Evolutionary conservation across 2,888 invertebrate genomes (phyloP), one percentile per base, ranked within the genome.

Genomic region (Hemicrepidius hirtus): DNA sequence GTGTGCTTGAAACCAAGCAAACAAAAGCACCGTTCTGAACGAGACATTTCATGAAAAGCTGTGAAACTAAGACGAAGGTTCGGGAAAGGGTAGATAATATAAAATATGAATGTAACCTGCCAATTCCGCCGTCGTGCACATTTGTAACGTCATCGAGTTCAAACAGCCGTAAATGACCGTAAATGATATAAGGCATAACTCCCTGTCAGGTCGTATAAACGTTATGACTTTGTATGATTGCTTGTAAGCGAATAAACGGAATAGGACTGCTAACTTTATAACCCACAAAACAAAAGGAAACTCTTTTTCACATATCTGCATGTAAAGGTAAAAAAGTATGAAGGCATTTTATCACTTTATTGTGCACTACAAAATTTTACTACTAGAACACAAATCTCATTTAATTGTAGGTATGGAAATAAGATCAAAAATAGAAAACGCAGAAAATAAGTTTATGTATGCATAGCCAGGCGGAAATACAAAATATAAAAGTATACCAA

Each of bases 101-200:
- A 53, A 53, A 53, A 53, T 53, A 53, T 53, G 53, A 28, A 53
- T 53, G 53, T 53, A 53, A 21, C 53, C 53, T 28, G 53, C 28
- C 53, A 53, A 53, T 53, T 53, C 32, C 53, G 24, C 13, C 5
- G 24, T 13, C 53, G 53, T 7, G 7, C 53, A 53, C 53, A 53
- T 53, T 53, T 53, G 53, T 53, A 53, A 53, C 53, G 53, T 53
- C 53, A 32, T 53, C 53, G 53, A 53, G 53, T 53, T 53, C 53
- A 53, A 53, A 28, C 53, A 32, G 28, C 28, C 53, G 12, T 53
- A 53, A 53, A 53, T 53, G 53, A 53, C 32, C 53, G 24, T 53
- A 53, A 53, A 53, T 53, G 53, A 32, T 16, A 32, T 28, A 28
- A 28, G 28, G 13, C 32, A 49, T 49, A 53, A 53, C 53, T 53